Evolutionary conservation across 2,888 invertebrate species (phyloP), one percentile per base, ranked within the genome.

Genomic region (Pammene fasciana): DNA sequence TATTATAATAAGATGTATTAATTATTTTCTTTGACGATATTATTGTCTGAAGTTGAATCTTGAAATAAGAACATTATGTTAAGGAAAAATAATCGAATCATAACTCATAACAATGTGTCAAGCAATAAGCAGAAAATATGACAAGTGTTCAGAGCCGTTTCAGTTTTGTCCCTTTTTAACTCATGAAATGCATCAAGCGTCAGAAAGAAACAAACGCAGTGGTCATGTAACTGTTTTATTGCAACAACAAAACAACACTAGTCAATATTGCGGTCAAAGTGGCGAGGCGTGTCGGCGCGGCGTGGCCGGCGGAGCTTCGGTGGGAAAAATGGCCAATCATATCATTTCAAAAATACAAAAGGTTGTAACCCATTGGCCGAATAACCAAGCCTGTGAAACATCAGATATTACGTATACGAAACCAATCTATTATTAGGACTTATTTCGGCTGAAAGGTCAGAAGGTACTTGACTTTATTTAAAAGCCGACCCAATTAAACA

Each of bases 201-300:
- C 45, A 60, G 59, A 67, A 52, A 67, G 67, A 67, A 52, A 52
- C 59, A 67, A 43, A 66, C 16, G 34, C 41, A 43, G 43, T 57
- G 73, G 26, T 45, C 45, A 45, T 45, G 9, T 61, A 75, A 77
- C 66, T 55, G 74, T 74, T 73, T 73, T 70, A 74, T 72, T 68
- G 71, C 66, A 72, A 68, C 67, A 71, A 72, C 56, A 72, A 68
- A 72, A 64, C 59, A 73, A 13, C 7, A 52, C 52, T 43, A 81
- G 81, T 80, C 84, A 85, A 82, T 84, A 86, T 81, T 83, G 76
- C 80, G 84, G 78, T 84, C 88, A 85, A 86, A 87, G 87, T 86
- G 84, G 74, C 11, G 14, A 10, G 43, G n/a, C 67, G 67, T 60
- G 67, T 61, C 60, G 9, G 16, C 16, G 16, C 60, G 9, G 16